A percentile compares a stretch with the other conserved stretches of the same genome.
Evolutionary conservation across 1,140 invertebrate genomes (phyloP).

Genomic region (Colletes gigas): DNA sequence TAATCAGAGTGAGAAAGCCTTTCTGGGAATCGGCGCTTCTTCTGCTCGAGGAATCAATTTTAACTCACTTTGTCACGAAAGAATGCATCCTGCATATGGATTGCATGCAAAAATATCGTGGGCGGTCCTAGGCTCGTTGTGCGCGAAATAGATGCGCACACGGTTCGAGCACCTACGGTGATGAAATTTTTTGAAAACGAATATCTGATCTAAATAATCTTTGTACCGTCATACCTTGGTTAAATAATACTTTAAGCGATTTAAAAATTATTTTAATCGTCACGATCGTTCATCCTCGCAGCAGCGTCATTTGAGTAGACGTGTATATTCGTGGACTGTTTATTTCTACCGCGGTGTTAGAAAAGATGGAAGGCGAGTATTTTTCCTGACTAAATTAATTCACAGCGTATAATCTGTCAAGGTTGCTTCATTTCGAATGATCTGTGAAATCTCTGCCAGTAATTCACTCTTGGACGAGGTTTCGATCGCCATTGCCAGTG

Average conservation of each 20-base stretch:
- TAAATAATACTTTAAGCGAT: no score
- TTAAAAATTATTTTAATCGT: no score
- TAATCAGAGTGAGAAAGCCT: conserved; percentile 4
- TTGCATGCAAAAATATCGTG: background rate
- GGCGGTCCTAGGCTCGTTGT: background rate
- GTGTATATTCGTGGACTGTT: background rate
- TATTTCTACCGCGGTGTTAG: background rate
- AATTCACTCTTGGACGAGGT: conserved; percentile 22
- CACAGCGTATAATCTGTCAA: background rate
- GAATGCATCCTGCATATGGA: background rate
- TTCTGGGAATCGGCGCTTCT: background rate
- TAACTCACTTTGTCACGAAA: background rate
- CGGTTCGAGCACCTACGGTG: no score
- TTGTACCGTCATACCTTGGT: no score
- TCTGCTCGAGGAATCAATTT: conserved; percentile 7
- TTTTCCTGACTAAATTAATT: conserved; percentile 20
- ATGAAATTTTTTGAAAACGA: no score
- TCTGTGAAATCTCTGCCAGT: conserved; percentile 28
- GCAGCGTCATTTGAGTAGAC: no score
- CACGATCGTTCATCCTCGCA: background rate
- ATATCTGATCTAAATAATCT: no score
- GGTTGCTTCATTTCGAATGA: conserved; percentile 15
- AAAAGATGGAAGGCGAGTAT: background rate
- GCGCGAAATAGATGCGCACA: background rate
- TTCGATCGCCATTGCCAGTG: background rate